Percentiles rank a stretch among this genome's conserved stretches.
phyloP scores from a whole-genome alignment of 1,140 invertebrate species.

The Drosophila subobscura region DNA sequence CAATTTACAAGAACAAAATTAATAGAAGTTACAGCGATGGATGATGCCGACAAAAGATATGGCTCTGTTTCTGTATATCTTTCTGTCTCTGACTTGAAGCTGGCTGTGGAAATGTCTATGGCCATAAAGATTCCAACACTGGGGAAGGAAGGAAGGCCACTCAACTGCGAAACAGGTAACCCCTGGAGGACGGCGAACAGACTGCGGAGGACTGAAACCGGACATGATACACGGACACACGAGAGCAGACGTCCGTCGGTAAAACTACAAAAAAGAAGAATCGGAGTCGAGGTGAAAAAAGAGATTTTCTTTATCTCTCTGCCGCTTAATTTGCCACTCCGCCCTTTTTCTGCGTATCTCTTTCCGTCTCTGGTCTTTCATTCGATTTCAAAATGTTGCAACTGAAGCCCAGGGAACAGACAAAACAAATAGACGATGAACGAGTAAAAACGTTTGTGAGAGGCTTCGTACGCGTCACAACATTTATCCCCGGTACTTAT shows the following conservation, averaged over 20 bases:
- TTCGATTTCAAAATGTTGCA: slow-evolving; percentile 76
- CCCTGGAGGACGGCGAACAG: slow-evolving; percentile 39
- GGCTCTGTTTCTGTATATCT: slow-evolving; percentile 28
- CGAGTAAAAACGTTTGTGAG: too few relatives aligned
- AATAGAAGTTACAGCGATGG: slow-evolving; percentile 68
- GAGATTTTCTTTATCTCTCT: slow-evolving; percentile 48
- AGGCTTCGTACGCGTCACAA: too few relatives aligned
- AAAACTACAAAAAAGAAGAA: slow-evolving; percentile 71
- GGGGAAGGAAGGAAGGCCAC: slow-evolving; percentile 60
- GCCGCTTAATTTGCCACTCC: neutral
- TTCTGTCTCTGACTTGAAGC: too few relatives aligned
- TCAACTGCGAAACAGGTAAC: slow-evolving; percentile 79
- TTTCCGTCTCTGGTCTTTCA: slow-evolving; percentile 57
- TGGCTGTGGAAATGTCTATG: neutral
- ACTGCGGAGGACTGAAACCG: slow-evolving; percentile 23
- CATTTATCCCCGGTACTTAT: too few relatives aligned
- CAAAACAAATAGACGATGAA: slow-evolving; percentile 75
- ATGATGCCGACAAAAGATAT: slow-evolving; percentile 73
- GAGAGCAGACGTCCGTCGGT: slow-evolving; percentile 61
- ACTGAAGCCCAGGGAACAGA: slow-evolving; percentile 55
- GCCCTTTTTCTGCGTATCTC: slow-evolving; percentile 1
- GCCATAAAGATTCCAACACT: slow-evolving; percentile 68
- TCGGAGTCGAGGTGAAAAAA: slow-evolving; percentile 59
- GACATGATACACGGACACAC: slow-evolving; percentile 30
- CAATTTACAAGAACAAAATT: slow-evolving; percentile 67